Percentiles rank a stretch among this genome's conserved stretches.
Evolutionary conservation across 2,113 vertebrate genomes (phyloP).

Genomic region (Myiozetetes cayanensis): DNA sequence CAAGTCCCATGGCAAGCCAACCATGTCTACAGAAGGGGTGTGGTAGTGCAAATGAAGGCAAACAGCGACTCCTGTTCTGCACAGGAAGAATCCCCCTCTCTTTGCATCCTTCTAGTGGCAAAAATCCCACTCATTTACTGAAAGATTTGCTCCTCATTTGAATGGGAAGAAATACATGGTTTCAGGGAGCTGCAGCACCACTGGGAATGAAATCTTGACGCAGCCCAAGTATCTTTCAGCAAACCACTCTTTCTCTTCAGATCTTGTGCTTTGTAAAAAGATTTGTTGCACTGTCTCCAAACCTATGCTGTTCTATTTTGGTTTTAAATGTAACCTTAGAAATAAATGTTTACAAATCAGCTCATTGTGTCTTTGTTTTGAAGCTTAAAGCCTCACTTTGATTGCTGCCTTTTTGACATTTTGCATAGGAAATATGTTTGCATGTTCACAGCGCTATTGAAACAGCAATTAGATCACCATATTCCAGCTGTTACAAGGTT

Average conservation of each 20-base stretch:
- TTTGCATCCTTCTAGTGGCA: neutral
- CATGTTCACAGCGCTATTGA: constrained; percentile 70
- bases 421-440: constrained; percentile 77
- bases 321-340: constrained; percentile 72
- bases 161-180: neutral
- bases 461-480: constrained; percentile 79
- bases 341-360: constrained; percentile 80
- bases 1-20: neutral
- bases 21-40: neutral
- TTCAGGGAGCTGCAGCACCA: neutral
- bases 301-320: constrained; percentile 53
- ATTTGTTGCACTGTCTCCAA: constrained; percentile 47
- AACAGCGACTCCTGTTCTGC: neutral
- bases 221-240: neutral
- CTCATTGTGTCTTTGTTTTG: constrained; percentile 78
- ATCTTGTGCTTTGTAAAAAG: constrained; percentile 32
- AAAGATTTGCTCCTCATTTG: neutral
- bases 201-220: neutral
- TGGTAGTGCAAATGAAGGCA: neutral
- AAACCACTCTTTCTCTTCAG: neutral
- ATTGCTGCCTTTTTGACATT: constrained; percentile 81
- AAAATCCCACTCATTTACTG: neutral
- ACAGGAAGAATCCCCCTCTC: neutral
- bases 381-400: constrained; percentile 75
- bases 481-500: constrained; percentile 78